Base-by-base conservation (phyloP, 2,888 invertebrate species). In the Coenonympha arcania region DNA sequence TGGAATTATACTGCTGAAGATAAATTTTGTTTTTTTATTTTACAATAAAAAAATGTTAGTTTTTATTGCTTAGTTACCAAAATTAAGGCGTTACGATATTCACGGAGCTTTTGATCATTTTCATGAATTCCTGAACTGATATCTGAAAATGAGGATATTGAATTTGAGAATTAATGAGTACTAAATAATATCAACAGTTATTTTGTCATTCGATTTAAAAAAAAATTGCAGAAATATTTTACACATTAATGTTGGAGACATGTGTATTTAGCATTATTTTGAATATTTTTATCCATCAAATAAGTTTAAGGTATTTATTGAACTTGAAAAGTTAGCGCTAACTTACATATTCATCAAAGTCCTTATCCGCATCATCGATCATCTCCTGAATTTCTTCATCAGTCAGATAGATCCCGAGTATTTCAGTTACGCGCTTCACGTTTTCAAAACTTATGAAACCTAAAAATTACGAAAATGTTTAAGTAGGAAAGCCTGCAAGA, bases 301-400 rank as follows among this genome's bases (percentile, higher is more conserved):
- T n/a, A n/a, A n/a, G n/a, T n/a, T 24, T 8, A 4, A 6, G 8
- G 2, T 24, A 26, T 6, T 9, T 26, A 26, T 8, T 24, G 11
- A 5, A 30, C 30, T 11, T 30, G 4, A 1, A 11, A 9, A 3
- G 11, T 5, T 5, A 2, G 4, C 11, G 11, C 13, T 11, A 24
- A 48, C 76, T 66, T 66, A 87, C 87, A 56, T 64, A 60, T 11
- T 80, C 76, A 60, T 86, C 85, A 26, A 70, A 76, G 55, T 86
- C 79, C 56, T 77, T 82, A 56, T 87, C 87, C 6, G 84, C 85
- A 40, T 84, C 84, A 43, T 85, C 82, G 3, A 87, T 69, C 86
- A 87, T 86, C 60, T 87, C 87, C 26, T 82, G 77, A 24, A 87
- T 82, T 66, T 87, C 83, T 64, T 87, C 83, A 57, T 87, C 87